Evolutionary conservation across 2,888 invertebrate genomes (phyloP).

Genomic region (Spisula subtruncata): DNA sequence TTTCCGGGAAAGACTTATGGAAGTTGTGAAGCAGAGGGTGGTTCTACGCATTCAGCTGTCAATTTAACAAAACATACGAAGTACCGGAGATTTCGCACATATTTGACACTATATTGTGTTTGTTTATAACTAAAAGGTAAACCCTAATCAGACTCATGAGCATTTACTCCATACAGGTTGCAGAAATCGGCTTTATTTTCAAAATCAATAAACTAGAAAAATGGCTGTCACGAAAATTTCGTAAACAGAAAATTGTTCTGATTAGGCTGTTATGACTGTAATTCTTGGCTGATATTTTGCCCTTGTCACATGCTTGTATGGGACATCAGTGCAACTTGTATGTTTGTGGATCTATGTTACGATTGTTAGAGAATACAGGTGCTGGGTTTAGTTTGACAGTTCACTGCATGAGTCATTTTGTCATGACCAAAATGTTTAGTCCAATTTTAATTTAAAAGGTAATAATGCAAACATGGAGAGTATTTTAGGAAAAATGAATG

Average conservation of each 20-base stretch:
- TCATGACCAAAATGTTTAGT: not conserved
- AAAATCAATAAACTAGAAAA: conserved; percentile 30
- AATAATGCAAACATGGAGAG: too few relatives aligned
- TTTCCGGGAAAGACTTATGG: conserved; percentile 67
- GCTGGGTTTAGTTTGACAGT: not conserved
- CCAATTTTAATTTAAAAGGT: too few relatives aligned
- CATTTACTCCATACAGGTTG: not conserved
- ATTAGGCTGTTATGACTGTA: not conserved
- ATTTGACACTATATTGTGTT: not conserved
- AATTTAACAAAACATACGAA: conserved; percentile 53
- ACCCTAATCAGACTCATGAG: not conserved
- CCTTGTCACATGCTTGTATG: not conserved
- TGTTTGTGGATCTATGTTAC: not conserved
- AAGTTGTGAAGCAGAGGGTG: conserved; percentile 77
- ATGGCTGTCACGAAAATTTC: conserved; percentile 33
- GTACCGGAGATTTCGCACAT: conserved; percentile 27
- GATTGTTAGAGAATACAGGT: not conserved
- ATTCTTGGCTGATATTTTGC: not conserved
- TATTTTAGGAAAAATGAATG: too few relatives aligned
- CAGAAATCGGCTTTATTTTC: not conserved
- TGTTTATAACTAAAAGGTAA: not conserved
- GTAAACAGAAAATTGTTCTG: conserved; percentile 22
- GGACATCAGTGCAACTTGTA: not conserved
- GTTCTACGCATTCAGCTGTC: conserved; percentile 79
- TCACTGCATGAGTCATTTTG: not conserved